These are phyloP conservation scores for Bothrops jararaca DNA, from an alignment of 2,113 vertebrate species.

Conservation along the genomic window DNA sequence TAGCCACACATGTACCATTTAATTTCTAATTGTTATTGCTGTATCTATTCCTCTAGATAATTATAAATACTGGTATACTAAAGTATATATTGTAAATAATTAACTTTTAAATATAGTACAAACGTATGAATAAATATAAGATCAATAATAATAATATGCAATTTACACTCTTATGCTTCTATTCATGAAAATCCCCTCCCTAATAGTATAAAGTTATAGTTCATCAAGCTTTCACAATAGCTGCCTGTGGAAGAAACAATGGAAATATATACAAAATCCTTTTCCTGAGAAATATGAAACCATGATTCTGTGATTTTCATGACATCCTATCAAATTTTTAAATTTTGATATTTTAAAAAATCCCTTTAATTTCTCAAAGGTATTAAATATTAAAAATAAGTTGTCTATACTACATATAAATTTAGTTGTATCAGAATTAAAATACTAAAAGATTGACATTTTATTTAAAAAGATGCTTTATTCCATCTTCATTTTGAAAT, in stretches of 20 bases:
- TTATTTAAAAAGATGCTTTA: slow-evolving; percentile 1
- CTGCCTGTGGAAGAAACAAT: slow-evolving; percentile 1
- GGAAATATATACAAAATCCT: slow-evolving; percentile 16
- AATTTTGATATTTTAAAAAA: slow-evolving; percentile 16
- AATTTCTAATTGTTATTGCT: not conserved
- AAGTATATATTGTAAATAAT: not conserved
- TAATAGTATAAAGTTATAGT: not conserved
- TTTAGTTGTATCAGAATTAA: slow-evolving; percentile 20
- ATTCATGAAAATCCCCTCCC: slow-evolving; percentile 11
- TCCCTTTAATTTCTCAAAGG: not conserved
- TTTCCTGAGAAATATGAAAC: slow-evolving; percentile 16
- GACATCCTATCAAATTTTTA: not conserved
- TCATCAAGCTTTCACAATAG: slow-evolving; percentile 20
- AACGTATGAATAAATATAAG: not conserved
- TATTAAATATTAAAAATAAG: slow-evolving; percentile 7
- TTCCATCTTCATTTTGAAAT: not conserved
- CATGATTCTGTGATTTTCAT: slow-evolving; percentile 19
- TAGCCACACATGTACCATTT: not conserved
- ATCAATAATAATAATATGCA: slow-evolving; percentile 18
- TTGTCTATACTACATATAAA: slow-evolving; percentile 5
- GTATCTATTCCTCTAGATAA: not conserved
- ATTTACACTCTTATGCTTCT: not conserved
- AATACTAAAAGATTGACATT: not conserved
- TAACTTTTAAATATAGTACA: not conserved
- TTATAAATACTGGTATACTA: not conserved